These are phyloP conservation scores for Phanerotoma sp. DNA, from an alignment of 2,888 invertebrate species.

Conservation along the genomic window DNA sequence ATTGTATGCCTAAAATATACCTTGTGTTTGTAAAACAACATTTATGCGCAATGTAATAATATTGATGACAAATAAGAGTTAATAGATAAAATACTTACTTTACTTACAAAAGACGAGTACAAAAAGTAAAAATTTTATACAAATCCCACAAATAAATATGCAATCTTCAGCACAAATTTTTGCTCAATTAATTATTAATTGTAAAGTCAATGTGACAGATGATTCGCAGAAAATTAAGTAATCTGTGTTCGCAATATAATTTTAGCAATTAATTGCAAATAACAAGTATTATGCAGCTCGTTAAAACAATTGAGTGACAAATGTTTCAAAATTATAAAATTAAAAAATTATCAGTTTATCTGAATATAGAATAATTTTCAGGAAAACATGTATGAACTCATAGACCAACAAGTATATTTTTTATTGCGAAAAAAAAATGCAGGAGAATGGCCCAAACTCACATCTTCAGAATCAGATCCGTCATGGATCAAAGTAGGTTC, in stretches of 20 bases:
- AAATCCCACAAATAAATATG: conserved; percentile 88
- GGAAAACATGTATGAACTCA: conserved; percentile 64
- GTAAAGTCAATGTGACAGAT: no score
- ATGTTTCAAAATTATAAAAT: no score
- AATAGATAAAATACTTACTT: no score
- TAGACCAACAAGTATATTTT: conserved; percentile 78
- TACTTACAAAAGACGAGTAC: conserved; percentile 43
- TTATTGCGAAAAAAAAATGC: conserved; percentile 67
- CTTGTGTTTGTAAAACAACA: no score
- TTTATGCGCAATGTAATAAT: no score
- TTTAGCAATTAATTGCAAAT: no score
- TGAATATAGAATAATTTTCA: conserved; percentile 37
- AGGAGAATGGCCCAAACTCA: conserved; percentile 84
- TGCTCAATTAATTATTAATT: conserved; percentile 73
- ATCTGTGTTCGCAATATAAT: no score
- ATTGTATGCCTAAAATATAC: no score
- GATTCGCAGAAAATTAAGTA: no score
- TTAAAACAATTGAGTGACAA: no score
- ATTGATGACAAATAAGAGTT: no score
- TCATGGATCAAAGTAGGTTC: conserved; percentile 94
- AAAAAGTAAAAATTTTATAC: conserved; percentile 82
- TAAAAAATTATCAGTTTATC: conserved; percentile 6
- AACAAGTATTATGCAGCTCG: no score
- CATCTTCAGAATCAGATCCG: conserved; percentile 78
- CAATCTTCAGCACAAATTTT: conserved; percentile 74